These are phyloP conservation scores for Cyclophora albipunctata DNA, from an alignment of 2,888 invertebrate genomes.

Conservation along the genomic window DNA sequence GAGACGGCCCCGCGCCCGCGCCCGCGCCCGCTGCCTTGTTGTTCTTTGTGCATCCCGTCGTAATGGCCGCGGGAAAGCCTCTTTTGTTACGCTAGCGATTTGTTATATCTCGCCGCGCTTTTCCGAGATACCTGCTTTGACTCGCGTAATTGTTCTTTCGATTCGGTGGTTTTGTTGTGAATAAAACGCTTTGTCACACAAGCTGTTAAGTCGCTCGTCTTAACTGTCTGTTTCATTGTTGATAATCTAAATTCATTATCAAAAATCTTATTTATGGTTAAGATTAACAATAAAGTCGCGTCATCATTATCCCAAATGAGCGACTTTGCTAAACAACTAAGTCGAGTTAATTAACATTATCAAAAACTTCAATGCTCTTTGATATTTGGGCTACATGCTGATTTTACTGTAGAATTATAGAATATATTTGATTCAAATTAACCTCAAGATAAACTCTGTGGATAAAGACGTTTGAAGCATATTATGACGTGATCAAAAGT, in stretches of 20 bases:
- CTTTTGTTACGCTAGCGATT: constrained; percentile 70
- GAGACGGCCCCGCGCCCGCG: constrained; percentile 27
- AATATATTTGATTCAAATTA: no score
- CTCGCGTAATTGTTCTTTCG: constrained; percentile 72
- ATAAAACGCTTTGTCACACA: constrained; percentile 71
- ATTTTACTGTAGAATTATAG: no score
- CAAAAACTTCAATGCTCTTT: no score
- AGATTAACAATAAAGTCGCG: constrained; percentile 4
- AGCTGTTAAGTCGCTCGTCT: constrained; percentile 57
- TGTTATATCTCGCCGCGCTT: constrained; percentile 69
- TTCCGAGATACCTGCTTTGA: constrained; percentile 67
- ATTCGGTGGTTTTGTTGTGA: constrained; percentile 65
- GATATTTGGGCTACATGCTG: no score
- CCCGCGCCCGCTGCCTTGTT: constrained; percentile 33
- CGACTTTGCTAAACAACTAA: no score
- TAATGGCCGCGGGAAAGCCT: constrained; percentile 73
- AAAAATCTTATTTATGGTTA: constrained; percentile 20
- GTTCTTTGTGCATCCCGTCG: constrained; percentile 52
- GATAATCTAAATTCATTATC: constrained; percentile 53
- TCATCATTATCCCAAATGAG: constrained; percentile 10
- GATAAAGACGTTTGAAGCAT: no score
- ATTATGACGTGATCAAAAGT: no score
- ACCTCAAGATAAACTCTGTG: no score
- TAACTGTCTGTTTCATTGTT: constrained; percentile 50
- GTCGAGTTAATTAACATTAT: no score